Evolutionary conservation across 2,113 vertebrate species (phyloP).

Genomic region (Ctenodactylus gundi): DNA sequence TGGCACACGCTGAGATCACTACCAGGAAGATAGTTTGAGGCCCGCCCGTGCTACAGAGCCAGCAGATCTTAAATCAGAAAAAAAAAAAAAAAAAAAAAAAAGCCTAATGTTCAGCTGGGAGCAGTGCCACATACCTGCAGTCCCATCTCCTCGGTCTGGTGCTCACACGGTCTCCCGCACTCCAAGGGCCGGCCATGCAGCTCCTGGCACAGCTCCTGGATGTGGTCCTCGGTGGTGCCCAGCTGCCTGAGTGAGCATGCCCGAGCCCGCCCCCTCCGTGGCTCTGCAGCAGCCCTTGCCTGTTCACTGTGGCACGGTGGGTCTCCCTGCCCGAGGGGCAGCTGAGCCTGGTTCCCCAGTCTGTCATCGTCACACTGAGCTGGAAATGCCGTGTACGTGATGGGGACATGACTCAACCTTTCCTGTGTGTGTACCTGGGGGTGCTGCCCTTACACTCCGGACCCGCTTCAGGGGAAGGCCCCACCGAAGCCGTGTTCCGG

Average conservation of each 20-base stretch:
- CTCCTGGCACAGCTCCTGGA: background rate
- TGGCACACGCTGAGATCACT: too few species aligned
- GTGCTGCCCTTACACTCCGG: background rate
- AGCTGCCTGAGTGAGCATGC: background rate
- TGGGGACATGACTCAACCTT: too few species aligned
- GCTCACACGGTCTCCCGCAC: background rate
- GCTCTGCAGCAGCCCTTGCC: background rate
- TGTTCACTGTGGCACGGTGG: background rate
- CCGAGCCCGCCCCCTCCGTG: background rate
- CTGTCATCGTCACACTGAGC: background rate
- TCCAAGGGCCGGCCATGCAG: background rate
- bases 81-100: background rate
- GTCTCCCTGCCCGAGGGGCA: background rate
- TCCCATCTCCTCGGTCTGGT: background rate
- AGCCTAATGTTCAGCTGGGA: background rate
- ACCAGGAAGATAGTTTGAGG: background rate
- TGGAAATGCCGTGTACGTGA: background rate
- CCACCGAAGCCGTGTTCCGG: background rate
- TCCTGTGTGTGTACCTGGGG: too few species aligned
- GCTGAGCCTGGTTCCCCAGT: background rate
- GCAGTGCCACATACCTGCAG: background rate
- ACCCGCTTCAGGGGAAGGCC: background rate
- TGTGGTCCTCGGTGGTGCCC: background rate
- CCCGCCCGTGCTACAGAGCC: background rate
- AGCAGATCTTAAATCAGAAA: background rate